A percentile compares a stretch with the other conserved stretches of the same genome.
These are phyloP conservation scores for Eulemur coronatus DNA, from an alignment of 2,797 vertebrate species.

Conservation along the genomic window DNA sequence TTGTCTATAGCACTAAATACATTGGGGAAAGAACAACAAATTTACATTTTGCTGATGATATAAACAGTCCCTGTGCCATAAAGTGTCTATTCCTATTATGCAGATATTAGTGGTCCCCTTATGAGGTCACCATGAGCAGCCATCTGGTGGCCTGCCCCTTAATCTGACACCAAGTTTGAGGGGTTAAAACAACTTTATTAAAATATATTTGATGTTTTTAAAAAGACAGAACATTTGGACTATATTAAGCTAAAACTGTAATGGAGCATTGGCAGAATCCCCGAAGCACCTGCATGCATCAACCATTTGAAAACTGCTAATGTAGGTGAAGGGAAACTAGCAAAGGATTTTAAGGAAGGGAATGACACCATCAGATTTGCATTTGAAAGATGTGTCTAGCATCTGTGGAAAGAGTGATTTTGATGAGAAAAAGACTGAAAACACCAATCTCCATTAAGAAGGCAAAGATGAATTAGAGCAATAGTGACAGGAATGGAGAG, in stretches of 20 bases:
- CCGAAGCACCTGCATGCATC: background rate
- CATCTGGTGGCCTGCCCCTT: background rate
- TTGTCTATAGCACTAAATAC: background rate
- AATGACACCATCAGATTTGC: background rate
- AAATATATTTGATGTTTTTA: background rate
- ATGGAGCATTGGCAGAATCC: background rate
- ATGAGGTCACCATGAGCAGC: background rate
- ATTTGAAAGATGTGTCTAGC: background rate
- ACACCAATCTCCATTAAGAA: background rate
- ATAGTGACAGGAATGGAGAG: background rate
- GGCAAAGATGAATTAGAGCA: background rate
- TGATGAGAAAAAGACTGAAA: background rate
- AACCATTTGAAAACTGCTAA: background rate
- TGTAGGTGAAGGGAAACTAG: background rate
- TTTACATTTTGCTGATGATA: background rate
- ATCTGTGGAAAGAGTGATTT: background rate
- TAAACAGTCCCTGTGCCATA: background rate
- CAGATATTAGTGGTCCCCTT: background rate
- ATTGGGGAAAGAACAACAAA: background rate
- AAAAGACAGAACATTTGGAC: background rate
- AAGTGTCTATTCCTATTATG: background rate
- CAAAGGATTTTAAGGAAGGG: background rate
- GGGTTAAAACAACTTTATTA: background rate
- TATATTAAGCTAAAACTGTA: background rate
- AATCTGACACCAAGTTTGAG: background rate